Evolutionary conservation across 2,797 vertebrate species (phyloP), one percentile per base, ranked within the genome.

Genomic region (Chromobotia macracanthus): DNA sequence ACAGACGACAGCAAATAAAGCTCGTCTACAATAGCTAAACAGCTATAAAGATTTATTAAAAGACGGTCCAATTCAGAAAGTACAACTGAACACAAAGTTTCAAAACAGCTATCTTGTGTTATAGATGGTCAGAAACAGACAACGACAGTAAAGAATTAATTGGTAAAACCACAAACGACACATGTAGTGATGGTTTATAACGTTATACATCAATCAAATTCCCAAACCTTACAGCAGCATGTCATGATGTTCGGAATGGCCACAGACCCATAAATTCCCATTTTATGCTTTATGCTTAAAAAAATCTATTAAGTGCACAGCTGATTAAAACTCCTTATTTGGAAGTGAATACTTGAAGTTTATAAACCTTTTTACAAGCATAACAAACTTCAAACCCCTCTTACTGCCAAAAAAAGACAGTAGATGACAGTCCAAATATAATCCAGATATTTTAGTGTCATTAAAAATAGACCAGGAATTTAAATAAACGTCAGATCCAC

Each of bases 91-190:
- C 41, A 23, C 13, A 67, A 76, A 44, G 28, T 65, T 65, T 75
- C 72, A 74, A 58, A 65, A 60, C 48, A 18, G 15, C 61, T 41
- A 75, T 65, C 19, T 65, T 55, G 25, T 65, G 48, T 41, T 75
- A 38, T 6, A 56, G 50, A 41, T 25, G 58, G 50, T 56, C 23
- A 9, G 44, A 46, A 67, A 76, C 21, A 16, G 3, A 11, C 31
- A 44, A 55, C 15, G 48, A 41, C 51, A 16, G 21, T 53, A 12
- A 75, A 41, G 16, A 8, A 23, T 6, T 53, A 10, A 31, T 15
- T 7, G 21, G 31, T 75, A 23, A 15, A 38, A 19, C 18, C 60
- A 63, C 58, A 63, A 56, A 41, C 15, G 23, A 63, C 44, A 46
- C 38, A 18, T 53, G 13, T 11, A 71, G 31, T 38, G n/a, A 23